Evolutionary conservation across 2,113 vertebrate species (phyloP), one percentile per base, ranked within the genome.

Genomic region (Trichomycterus rosablanca): DNA sequence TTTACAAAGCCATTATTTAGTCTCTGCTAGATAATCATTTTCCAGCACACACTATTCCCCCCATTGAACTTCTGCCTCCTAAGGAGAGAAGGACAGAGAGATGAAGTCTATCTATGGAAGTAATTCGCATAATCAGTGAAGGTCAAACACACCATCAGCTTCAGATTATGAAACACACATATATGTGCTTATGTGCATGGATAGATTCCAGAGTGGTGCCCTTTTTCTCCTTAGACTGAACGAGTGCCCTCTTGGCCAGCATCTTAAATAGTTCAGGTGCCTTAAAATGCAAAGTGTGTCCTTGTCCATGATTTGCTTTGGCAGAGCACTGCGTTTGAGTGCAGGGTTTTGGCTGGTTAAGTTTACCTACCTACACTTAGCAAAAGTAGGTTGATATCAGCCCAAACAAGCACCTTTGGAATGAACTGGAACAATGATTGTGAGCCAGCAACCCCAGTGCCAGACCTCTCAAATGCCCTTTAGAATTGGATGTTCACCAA

Each of bases 1-100:
- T 71, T 71, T 56, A 65, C 37, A n/a, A 46, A 51, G 51, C 64
- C 52, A 49, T 67, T 58, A 68, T 60, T 65, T 52, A 49, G 37
- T 28, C 59, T 59, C 24, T 63, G 60, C 34, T 59, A 64, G 58
- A 63, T 70, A 76, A 73, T 64, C 55, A 67, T 58, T 69, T 60
- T 44, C 18, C 16, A 58, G 35, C 53, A 24, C 50, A 40, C 16
- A 40, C 32, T 22, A 53, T 40, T 48, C 18, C 23, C 49, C 24
- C 14, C 6, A 19, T 35, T 64, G n/a, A 54, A 54, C 26, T 32
- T 28, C 4, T 43, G 39, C n/a, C 11, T 46, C 2, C 11, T 55
- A 20, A 56, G n/a, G 35, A 32, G 12, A 32, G 32, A 28, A 8
- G 12, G 23, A 11, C 7, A 20, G 66, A 43, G 10, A 30, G 15